phyloP scores from a whole-genome alignment of 2,113 vertebrate species.

The Anseranas semipalmata region DNA sequence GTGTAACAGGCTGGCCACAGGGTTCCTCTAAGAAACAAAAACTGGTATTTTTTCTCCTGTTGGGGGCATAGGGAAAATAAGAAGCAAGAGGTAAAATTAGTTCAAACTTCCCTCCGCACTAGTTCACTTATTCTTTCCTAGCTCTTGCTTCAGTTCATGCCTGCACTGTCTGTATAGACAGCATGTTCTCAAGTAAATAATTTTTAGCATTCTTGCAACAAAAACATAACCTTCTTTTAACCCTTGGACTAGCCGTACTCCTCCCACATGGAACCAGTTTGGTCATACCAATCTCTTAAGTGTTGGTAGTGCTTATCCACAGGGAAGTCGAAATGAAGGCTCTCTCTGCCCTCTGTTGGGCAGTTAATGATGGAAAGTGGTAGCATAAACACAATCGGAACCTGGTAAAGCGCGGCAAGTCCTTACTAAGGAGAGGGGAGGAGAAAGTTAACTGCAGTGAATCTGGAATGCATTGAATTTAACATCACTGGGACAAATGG shows the following conservation, averaged over 20 bases:
- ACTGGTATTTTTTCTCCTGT: background rate
- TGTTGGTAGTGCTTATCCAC: background rate
- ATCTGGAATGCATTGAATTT: background rate
- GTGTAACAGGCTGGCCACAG: background rate
- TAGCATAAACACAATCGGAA: background rate
- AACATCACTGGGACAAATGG: background rate
- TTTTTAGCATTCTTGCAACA: background rate
- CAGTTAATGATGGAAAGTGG: background rate
- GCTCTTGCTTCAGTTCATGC: background rate
- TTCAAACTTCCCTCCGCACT: background rate
- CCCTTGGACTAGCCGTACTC: background rate
- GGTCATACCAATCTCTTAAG: background rate
- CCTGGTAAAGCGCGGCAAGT: background rate
- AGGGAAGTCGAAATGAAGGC: background rate
- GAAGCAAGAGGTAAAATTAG: background rate
- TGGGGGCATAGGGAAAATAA: background rate
- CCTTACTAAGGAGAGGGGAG: background rate
- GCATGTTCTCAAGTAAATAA: background rate
- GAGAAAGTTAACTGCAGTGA: background rate
- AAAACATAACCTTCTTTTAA: background rate
- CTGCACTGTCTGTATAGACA: background rate
- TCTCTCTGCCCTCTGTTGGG: constrained; percentile 40
- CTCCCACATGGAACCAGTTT: background rate
- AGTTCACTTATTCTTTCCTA: background rate
- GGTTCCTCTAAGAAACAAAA: background rate